Percentiles rank a stretch among this genome's conserved stretches.
Evolutionary conservation across 2,113 vertebrate genomes (phyloP).

Genomic region (Marcusenius ussheri): DNA sequence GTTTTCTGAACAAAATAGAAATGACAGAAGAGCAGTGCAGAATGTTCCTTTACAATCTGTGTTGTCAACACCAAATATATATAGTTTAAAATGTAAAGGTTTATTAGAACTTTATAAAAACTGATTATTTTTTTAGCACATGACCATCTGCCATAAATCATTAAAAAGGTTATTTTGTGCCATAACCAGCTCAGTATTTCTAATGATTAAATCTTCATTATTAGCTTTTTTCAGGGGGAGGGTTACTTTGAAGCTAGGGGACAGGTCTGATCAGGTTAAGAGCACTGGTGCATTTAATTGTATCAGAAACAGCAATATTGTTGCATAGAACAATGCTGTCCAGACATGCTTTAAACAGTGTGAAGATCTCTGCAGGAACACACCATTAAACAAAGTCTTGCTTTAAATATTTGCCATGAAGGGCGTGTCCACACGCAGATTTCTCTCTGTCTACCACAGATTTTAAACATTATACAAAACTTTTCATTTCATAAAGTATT

Average conservation of each 20-base stretch:
- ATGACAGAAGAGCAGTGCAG: slow-evolving; percentile 34
- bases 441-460: slow-evolving; percentile 27
- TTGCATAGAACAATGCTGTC: slow-evolving; percentile 28
- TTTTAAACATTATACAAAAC: slow-evolving; percentile 33
- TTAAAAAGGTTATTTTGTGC: slow-evolving; percentile 41
- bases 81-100: slow-evolving; percentile 51
- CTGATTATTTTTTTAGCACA: slow-evolving; percentile 61
- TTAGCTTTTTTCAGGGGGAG: slow-evolving; percentile 48
- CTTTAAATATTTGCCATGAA: slow-evolving; percentile 42
- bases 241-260: slow-evolving; percentile 29
- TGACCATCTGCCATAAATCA: slow-evolving; percentile 26
- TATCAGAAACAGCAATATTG: slow-evolving; percentile 57
- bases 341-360: slow-evolving; percentile 31
- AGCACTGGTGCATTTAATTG: slow-evolving; percentile 55
- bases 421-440: slow-evolving; percentile 29
- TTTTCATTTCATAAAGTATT: slow-evolving; percentile 59
- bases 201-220: slow-evolving; percentile 42
- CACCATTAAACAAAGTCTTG: slow-evolving; percentile 29
- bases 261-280: slow-evolving; percentile 45
- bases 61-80: slow-evolving; percentile 58
- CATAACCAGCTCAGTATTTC: slow-evolving; percentile 41
- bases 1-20: slow-evolving; percentile 49
- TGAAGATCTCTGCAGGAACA: slow-evolving; percentile 32
- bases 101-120: slow-evolving; percentile 49
- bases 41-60: slow-evolving; percentile 61